Conservation (phyloP, 1,140 invertebrate species). For the Drosophila punjabiensis region DNA sequence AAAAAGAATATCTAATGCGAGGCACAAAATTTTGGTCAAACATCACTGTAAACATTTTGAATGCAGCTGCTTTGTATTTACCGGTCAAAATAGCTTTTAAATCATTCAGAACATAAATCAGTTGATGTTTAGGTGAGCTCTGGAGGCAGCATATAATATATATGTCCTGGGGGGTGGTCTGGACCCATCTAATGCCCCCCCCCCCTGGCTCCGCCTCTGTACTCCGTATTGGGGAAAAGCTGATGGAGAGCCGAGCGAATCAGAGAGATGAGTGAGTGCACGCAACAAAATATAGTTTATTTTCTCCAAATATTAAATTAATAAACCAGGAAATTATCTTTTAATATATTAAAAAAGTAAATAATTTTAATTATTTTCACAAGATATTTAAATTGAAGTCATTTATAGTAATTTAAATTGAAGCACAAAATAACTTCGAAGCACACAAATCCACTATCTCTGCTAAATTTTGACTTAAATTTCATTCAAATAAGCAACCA, state of each 20-base stretch:
- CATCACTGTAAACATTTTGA: slow-evolving; percentile 11
- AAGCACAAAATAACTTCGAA: not conserved
- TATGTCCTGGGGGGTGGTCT: not conserved
- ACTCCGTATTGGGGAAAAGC: not conserved
- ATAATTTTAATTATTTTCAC: not conserved
- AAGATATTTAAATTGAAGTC: not conserved
- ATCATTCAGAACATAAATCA: slow-evolving; percentile 19
- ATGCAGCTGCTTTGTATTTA: not conserved
- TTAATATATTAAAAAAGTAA: not conserved
- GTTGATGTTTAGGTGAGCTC: slow-evolving; percentile 12
- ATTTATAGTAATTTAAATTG: not conserved
- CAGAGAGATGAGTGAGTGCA: slow-evolving; percentile 5
- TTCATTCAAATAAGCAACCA: not conserved
- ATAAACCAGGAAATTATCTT: not conserved
- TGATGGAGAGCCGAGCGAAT: not conserved
- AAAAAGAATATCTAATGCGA: not conserved
- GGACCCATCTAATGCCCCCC: slow-evolving; percentile 9
- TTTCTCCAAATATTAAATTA: no score
- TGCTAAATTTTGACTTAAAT: no score
- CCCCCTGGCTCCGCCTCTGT: slow-evolving; percentile 7
- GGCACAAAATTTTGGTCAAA: not conserved
- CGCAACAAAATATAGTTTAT: not conserved
- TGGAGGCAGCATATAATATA: not conserved
- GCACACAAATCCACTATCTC: no score
- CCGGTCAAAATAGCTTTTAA: slow-evolving; percentile 5